phyloP scores from a whole-genome alignment of 2,888 invertebrate genomes.

The Drosophila barbarae region DNA sequence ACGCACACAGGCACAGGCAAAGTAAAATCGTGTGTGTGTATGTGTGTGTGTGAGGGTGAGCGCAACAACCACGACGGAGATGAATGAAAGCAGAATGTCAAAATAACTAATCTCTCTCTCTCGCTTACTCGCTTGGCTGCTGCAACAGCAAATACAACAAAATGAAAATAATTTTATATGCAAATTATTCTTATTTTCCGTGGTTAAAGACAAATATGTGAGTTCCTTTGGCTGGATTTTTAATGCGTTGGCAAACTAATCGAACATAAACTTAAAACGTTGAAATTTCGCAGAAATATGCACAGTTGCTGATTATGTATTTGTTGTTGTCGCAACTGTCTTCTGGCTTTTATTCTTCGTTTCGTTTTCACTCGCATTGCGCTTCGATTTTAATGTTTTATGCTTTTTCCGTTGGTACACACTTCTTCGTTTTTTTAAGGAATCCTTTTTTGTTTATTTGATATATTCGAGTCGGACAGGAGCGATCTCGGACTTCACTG shows the following conservation, averaged over 20 bases:
- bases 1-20: constrained; percentile 26
- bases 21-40: constrained; percentile 42
- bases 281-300: constrained; percentile 54
- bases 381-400: constrained; percentile 19
- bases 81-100: constrained; percentile 73
- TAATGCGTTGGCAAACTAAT: constrained; percentile 14
- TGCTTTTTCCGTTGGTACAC: constrained; percentile 44
- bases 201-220: constrained; percentile 23
- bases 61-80: constrained; percentile 60
- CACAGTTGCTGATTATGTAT: constrained; percentile 65
- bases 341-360: constrained; percentile 39
- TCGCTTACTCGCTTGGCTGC: constrained; percentile 53
- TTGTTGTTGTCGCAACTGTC: constrained; percentile 51
- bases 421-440: constrained; percentile 45
- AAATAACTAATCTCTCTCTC: constrained; percentile 55
- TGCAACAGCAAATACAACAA: constrained; percentile 55
- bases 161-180: constrained; percentile 59
- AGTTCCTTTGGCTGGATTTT: constrained; percentile 13
- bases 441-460: constrained; percentile 58
- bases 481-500: constrained; percentile 63
- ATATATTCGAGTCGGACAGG: constrained; percentile 64
- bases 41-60: constrained; percentile 41
- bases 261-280: constrained; percentile 27
- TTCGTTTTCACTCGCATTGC: constrained; percentile 37
- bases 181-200: constrained; percentile 51